Evolutionary conservation across 2,888 invertebrate genomes (phyloP), one percentile per base, ranked within the genome.

Genomic region (Imbricaverruca yamaguchii): DNA sequence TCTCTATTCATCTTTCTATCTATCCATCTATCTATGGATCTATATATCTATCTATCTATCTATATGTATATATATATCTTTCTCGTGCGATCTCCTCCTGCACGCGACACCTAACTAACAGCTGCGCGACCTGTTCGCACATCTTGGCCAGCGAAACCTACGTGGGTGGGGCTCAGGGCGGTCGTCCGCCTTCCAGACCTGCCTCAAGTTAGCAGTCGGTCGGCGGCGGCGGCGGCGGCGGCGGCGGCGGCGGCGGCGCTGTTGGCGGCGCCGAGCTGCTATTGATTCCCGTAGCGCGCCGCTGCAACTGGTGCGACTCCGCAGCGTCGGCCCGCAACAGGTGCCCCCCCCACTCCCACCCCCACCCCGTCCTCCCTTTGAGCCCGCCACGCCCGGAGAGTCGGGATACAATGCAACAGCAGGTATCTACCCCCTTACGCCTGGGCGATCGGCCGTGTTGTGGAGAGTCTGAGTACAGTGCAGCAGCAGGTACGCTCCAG

Each of bases 281-380:
- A 69, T 69, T 69, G 69, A 69, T 69, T 69, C 69, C 39, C 69
- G 39, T 13, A 13, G 69, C 69, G 69, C 69, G 15, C 39, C 69
- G 15, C 69, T 69, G 69, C 69, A 69, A 69, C 69, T 69, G 69
- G 69, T 69, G 39, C 25, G 69, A 39, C 39, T 15, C 39, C 39
- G 15, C 69, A 15, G 69, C 11, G 69, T 1, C 61, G 15, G 15
- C 61, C 18, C 11, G 69, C 69, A 69, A 69, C 69, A 69, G 69
- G 69, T 69, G 69, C 39, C 39, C 4, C 3, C 69, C 39, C 13
- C 25, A n/a, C n/a, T n/a, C n/a, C n/a, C n/a, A n/a, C n/a, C n/a
- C n/a, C n/a, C n/a, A n/a, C n/a, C n/a, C n/a, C n/a, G n/a, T n/a
- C 69, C 11, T 25, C 39, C 25, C 39, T 39, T 39, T 39, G 39